These are phyloP conservation scores for Myotis lucifugus DNA, from an alignment of 2,113 vertebrate genomes.

Conservation along the genomic window DNA sequence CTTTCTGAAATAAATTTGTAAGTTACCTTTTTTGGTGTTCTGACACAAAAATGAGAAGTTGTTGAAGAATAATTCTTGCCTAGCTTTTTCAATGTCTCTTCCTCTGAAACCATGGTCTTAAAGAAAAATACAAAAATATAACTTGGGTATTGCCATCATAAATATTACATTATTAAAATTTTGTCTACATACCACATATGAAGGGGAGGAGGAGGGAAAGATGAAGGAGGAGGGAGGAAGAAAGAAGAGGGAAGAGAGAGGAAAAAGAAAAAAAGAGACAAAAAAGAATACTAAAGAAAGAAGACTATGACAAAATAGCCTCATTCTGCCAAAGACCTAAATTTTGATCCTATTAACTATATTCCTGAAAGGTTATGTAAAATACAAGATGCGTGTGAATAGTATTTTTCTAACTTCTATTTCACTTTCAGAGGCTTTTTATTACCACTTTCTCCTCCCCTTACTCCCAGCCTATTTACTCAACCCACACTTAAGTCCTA, in stretches of 20 bases:
- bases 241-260: not conserved
- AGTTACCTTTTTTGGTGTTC: constrained; percentile 83
- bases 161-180: constrained; percentile 6
- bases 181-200: not conserved
- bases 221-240: not conserved
- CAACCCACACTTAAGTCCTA: not conserved
- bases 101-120: constrained; percentile 85
- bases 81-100: constrained; percentile 80
- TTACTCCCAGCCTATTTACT: not conserved
- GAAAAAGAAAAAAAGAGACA: not conserved
- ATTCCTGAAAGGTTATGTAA: not conserved
- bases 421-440: constrained; percentile 24
- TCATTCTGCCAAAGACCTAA: not conserved
- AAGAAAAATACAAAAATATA: constrained; percentile 67
- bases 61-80: constrained; percentile 75
- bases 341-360: constrained; percentile 43
- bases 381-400: not conserved
- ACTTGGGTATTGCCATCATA: not conserved
- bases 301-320: not conserved
- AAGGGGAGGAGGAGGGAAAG: not conserved
- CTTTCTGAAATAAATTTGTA: constrained; percentile 63
- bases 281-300: not conserved
- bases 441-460: not conserved
- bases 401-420: constrained; percentile 23
- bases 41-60: constrained; percentile 62